Conservation (phyloP, 2,888 invertebrate genomes). For the Drosophila paucipuncta region DNA sequence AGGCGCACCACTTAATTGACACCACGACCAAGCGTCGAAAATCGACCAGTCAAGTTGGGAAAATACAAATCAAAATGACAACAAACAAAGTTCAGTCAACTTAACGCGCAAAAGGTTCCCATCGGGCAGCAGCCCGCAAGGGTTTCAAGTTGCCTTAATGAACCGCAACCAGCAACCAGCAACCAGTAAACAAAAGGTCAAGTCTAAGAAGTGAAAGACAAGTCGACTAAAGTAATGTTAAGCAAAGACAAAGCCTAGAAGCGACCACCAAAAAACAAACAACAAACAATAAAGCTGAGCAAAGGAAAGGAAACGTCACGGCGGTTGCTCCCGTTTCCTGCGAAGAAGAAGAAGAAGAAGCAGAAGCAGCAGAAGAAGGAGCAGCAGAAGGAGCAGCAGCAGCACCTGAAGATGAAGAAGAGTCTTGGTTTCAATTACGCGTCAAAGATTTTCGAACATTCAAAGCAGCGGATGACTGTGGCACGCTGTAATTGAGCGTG, state of each 20-base stretch:
- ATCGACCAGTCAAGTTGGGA: conserved; percentile 11
- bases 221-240: conserved; percentile 40
- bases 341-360: conserved; percentile 22
- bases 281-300: conserved; percentile 52
- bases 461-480: conserved; percentile 11
- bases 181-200: conserved; percentile 63
- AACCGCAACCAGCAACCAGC: conserved; percentile 63
- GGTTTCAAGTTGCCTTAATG: conserved; percentile 79
- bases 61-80: conserved; percentile 24
- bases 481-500: conserved; percentile 70
- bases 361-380: background rate
- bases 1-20: conserved; percentile 55
- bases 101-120: conserved; percentile 47
- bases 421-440: conserved; percentile 70
- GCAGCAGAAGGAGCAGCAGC: conserved; percentile 7
- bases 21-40: conserved; percentile 21
- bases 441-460: conserved; percentile 16
- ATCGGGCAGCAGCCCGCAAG: conserved; percentile 37
- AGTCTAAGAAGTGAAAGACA: conserved; percentile 60
- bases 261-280: conserved; percentile 38
- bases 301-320: conserved; percentile 76
- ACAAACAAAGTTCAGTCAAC: conserved; percentile 39
- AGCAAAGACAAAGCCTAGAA: conserved; percentile 52
- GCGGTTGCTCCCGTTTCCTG: conserved; percentile 78
- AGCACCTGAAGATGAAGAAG: conserved; percentile 15